A percentile compares a stretch with the other conserved stretches of the same genome.
Conservation (phyloP, 1,140 invertebrate genomes). For the Leptopilina clavipes region DNA sequence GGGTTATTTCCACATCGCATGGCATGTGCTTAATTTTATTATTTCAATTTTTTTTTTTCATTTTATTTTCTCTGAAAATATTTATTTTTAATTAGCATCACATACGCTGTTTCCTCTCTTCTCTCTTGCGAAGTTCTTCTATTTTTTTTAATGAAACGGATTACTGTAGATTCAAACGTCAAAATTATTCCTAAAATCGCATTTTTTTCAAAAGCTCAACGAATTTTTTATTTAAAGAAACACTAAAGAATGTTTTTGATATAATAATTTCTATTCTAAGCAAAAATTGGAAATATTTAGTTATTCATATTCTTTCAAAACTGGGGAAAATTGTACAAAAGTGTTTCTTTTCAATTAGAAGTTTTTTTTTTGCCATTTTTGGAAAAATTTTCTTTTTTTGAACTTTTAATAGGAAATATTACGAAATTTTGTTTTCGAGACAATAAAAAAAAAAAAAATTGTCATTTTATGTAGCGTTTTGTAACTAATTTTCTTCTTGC, state of each 20-base stretch:
- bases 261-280: too few species aligned
- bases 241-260: neutral
- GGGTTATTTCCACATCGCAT: slow-evolving; percentile 59
- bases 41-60: slow-evolving; percentile 35
- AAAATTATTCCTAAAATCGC: neutral
- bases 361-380: too few species aligned
- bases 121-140: neutral
- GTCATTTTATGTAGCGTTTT: neutral
- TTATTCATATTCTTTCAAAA: neutral
- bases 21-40: slow-evolving; percentile 65
- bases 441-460: neutral
- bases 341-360: neutral
- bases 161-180: neutral
- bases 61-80: slow-evolving; percentile 16
- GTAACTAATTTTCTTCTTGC: neutral
- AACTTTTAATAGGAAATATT: neutral
- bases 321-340: neutral
- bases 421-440: neutral
- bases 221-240: neutral
- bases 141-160: neutral
- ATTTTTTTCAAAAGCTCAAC: neutral
- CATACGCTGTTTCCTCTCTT: slow-evolving; percentile 29
- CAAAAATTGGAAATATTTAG: too few species aligned
- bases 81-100: slow-evolving; percentile 42
- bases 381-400: neutral